Evolutionary conservation across 53 echinoderm and acorn worm species (phyloP).

Genomic region (Apostichopus leukothele): DNA sequence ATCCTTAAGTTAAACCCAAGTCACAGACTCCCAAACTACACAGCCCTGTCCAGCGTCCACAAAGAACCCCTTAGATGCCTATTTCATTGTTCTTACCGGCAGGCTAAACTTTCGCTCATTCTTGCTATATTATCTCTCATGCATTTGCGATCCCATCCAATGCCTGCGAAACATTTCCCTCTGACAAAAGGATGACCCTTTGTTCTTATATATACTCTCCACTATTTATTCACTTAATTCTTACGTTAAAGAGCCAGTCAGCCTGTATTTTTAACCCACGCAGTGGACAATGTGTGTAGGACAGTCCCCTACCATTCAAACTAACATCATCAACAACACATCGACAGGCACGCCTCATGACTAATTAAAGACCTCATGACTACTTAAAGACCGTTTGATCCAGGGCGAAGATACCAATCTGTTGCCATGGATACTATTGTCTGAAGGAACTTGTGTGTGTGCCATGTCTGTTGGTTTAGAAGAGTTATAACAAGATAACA

Average conservation of each 20-base stretch:
- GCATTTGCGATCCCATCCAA: not conserved
- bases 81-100: too few species aligned
- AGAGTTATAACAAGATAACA: conserved; percentile 20
- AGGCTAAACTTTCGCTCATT: not conserved
- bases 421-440: conserved; percentile 25
- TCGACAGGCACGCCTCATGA: not conserved
- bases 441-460: not conserved
- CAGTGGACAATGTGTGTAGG: not conserved
- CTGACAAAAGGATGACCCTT: not conserved
- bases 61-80: too few species aligned
- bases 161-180: not conserved
- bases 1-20: too few species aligned
- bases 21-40: too few species aligned
- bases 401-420: not conserved
- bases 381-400: not conserved
- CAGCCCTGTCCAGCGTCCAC: too few species aligned
- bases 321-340: not conserved
- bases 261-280: not conserved
- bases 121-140: conserved; percentile 9
- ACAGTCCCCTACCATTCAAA: not conserved
- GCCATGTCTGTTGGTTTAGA: conserved; percentile 15
- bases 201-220: not conserved
- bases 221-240: not conserved
- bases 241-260: not conserved
- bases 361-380: not conserved